Evolutionary conservation across 1,140 invertebrate genomes (phyloP).

Genomic region (Glossosoma conforme): DNA sequence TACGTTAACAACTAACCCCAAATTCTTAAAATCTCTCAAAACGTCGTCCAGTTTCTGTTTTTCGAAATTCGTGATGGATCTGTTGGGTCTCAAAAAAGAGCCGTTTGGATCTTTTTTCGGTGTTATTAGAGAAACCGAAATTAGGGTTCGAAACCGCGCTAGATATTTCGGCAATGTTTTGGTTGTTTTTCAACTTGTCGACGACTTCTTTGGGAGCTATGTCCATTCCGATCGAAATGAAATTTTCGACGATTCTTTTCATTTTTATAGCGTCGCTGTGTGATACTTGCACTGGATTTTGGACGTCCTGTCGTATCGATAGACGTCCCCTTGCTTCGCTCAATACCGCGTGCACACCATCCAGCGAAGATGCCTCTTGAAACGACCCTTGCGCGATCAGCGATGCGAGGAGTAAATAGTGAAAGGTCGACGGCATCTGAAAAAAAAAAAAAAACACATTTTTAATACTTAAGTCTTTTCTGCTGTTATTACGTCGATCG

Average conservation of each 20-base stretch:
- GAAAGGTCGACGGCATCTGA: too few relatives aligned
- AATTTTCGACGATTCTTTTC: conserved; percentile 1
- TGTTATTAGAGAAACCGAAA: too few relatives aligned
- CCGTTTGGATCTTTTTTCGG: conserved; percentile 11
- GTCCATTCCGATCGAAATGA: conserved; percentile 13
- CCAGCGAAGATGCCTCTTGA: too few relatives aligned
- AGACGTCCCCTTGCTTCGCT: conserved; percentile 8
- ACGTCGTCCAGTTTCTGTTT: conserved; percentile 8
- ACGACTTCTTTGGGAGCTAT: conserved; percentile 8
- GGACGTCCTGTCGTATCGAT: conserved; percentile 1
- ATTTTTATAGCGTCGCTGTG: conserved; percentile 5
- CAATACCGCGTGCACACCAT: too few relatives aligned
- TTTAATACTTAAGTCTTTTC: too few relatives aligned
- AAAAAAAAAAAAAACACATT: too few relatives aligned
- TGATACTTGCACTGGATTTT: background rate
- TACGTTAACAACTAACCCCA: conserved; percentile 12
- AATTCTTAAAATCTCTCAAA: conserved; percentile 6
- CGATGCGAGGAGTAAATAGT: too few relatives aligned
- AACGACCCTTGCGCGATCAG: too few relatives aligned
- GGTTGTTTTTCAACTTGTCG: too few relatives aligned
- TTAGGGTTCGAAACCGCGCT: too few relatives aligned
- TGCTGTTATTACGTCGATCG: too few relatives aligned
- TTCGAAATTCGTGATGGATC: conserved; percentile 6
- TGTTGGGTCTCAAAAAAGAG: conserved; percentile 6
- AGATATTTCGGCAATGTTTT: too few relatives aligned